These are phyloP conservation scores for Boloria selene DNA, from an alignment of 2,888 invertebrate species.

Conservation along the genomic window DNA sequence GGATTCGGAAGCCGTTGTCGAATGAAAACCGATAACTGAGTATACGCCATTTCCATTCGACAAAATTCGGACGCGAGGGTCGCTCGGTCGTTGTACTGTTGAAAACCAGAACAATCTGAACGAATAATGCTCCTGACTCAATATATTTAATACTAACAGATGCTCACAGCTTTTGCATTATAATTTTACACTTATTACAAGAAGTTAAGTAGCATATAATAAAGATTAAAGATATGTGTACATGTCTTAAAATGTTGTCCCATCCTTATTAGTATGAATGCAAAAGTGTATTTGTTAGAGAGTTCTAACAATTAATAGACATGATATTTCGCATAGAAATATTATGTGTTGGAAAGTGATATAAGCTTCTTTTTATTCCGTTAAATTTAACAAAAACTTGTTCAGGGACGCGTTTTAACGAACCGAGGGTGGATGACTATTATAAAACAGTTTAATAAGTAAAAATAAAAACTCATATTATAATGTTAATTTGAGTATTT, in stretches of 20 bases:
- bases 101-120: constrained; percentile 40
- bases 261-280: no score
- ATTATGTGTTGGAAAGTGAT: no score
- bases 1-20: constrained; percentile 31
- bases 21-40: constrained; percentile 36
- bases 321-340: no score
- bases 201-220: background rate
- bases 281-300: no score
- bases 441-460: no score
- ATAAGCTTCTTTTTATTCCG: no score
- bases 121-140: constrained; percentile 30
- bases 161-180: constrained; percentile 8
- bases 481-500: background rate
- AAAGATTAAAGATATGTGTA: background rate
- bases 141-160: constrained; percentile 28
- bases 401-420: no score
- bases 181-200: background rate
- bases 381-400: no score
- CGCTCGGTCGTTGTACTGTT: constrained; percentile 43
- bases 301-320: no score
- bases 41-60: constrained; percentile 40
- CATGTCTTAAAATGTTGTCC: no score
- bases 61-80: constrained; percentile 43
- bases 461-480: background rate
- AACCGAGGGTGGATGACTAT: no score